phyloP scores from a whole-genome alignment of 2,797 vertebrate species.

The Carapus acus region DNA sequence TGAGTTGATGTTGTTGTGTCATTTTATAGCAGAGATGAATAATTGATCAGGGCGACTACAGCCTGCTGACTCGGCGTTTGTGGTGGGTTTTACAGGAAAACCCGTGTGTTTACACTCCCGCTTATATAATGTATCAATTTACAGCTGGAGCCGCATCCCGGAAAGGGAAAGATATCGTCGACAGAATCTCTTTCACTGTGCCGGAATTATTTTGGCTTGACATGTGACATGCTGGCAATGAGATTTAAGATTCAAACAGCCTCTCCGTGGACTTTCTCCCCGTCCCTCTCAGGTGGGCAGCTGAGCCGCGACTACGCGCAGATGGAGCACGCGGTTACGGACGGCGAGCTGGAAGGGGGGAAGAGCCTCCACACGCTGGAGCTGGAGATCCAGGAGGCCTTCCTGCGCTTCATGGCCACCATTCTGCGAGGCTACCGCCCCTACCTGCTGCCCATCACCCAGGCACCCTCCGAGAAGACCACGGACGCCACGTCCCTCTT shows the following conservation, averaged over 20 bases:
- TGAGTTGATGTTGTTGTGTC: constrained; percentile 69
- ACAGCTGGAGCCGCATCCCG: constrained; percentile 14
- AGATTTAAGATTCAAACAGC: too few species aligned
- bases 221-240: too few species aligned
- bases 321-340: constrained; percentile 83
- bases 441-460: constrained; percentile 92
- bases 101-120: constrained; percentile 17
- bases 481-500: constrained; percentile 96
- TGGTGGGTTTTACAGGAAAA: constrained; percentile 37
- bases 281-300: constrained; percentile 87
- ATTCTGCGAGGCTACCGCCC: constrained; percentile 95
- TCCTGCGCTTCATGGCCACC: constrained; percentile 96
- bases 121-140: constrained; percentile 9
- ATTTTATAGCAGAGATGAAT: constrained; percentile 48
- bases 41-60: constrained; percentile 36
- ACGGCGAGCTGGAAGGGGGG: constrained; percentile 81
- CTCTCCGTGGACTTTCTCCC: too few species aligned
- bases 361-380: constrained; percentile 90
- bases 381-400: constrained; percentile 97
- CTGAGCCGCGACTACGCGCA: constrained; percentile 86
- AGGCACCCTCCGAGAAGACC: constrained; percentile 96
- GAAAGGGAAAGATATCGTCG: constrained; percentile 5
- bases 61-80: constrained; percentile 45
- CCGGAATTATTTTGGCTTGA: too few species aligned
- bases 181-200: too few species aligned